Base-by-base conservation (phyloP, 2,113 vertebrate genomes). In the Spizaetus ornatus region DNA sequence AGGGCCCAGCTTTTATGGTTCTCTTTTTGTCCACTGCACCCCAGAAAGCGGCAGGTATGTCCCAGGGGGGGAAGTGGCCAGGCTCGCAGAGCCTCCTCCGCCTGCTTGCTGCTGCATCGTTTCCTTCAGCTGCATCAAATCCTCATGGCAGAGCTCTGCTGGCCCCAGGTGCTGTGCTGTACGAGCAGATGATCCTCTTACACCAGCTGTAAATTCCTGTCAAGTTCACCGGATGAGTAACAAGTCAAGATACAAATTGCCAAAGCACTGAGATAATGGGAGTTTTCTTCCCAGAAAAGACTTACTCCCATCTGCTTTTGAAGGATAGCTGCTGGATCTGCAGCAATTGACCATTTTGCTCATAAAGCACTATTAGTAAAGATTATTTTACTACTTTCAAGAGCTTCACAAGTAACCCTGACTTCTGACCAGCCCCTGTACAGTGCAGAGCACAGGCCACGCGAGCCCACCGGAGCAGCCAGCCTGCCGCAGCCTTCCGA, bases 151-250 rank as follows among this genome's bases (percentile, higher is more conserved):
- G 98, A 96, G 66, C 97, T 96, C 58, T 95, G 97, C 27, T 95
- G 98, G 96, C 98, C 97, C 98, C 98, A 98, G 13, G 98, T 98
- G 66, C 98, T 97, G 11, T 98, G 96, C 34, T 95, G 93, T 87
- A 96, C 17, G 93, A 98, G 90, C 99, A 99, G 98, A 97, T 96
- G 17, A 98, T 98, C 4, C 95, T 98, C 63, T n/a, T 56, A 95
- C 92, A 43, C 98, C 98, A 20, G 98, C 93, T 93, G 98, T 78
- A 83, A 93, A 81, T 70, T 72, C 92, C 86, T 43, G 2, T 29
- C 40, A 2, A 56, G 72, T 90, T 94, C 95, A 90, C 84, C 69
- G 63, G 90, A 86, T 86, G 86, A 76, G 86, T 10, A 86, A 86
- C 66, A 21, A 80, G 66, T 59, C 52, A 16, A 16, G 62, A 84